Percentiles rank a stretch among this genome's conserved stretches.
These are phyloP conservation scores for Machimus atricapillus DNA, from an alignment of 2,888 invertebrate species.

Conservation along the genomic window DNA sequence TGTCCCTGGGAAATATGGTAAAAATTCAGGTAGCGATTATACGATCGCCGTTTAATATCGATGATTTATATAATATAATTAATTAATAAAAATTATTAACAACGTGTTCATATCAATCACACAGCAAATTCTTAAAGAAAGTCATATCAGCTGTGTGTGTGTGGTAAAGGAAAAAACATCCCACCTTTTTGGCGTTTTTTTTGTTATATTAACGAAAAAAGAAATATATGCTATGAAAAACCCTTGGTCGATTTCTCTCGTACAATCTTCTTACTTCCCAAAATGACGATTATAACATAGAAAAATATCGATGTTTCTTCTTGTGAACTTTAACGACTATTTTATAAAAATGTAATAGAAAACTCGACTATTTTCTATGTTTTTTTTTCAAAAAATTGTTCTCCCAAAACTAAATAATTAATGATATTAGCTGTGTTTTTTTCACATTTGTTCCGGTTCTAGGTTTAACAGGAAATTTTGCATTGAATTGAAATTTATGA, in stretches of 20 bases:
- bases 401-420: too few relatives aligned
- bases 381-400: too few relatives aligned
- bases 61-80: background rate
- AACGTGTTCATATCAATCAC: background rate
- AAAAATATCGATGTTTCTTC: too few relatives aligned
- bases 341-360: background rate
- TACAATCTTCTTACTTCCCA: background rate
- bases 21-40: conserved; percentile 61
- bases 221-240: background rate
- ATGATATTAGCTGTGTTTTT: too few relatives aligned
- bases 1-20: conserved; percentile 53
- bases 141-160: background rate
- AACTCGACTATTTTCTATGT: too few relatives aligned
- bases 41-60: conserved; percentile 61
- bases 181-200: background rate
- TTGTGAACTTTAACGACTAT: background rate
- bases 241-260: background rate
- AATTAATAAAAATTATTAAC: background rate
- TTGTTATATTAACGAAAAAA: background rate
- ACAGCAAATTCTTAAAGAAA: background rate
- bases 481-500: too few relatives aligned
- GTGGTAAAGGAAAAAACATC: background rate
- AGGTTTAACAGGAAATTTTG: too few relatives aligned
- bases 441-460: too few relatives aligned
- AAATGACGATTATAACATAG: too few relatives aligned